A percentile compares a stretch with the other conserved stretches of the same genome.
Conservation (phyloP, 2,888 invertebrate species). For the Hylaea fasciaria region DNA sequence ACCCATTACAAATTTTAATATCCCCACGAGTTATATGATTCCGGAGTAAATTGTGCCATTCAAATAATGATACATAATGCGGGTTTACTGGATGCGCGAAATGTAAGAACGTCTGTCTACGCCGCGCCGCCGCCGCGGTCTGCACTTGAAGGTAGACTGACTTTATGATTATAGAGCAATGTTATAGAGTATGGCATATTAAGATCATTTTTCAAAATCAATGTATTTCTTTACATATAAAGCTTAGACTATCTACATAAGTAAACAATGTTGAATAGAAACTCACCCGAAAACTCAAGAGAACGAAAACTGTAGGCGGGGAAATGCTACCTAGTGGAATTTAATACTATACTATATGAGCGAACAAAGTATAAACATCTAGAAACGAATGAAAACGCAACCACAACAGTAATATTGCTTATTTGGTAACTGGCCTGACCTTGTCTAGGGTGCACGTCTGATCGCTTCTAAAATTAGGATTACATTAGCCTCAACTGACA, state of each 20-base stretch:
- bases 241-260: not conserved
- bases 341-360: no score
- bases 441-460: slow-evolving; percentile 6
- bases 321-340: no score
- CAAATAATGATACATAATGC: slow-evolving; percentile 81
- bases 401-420: no score
- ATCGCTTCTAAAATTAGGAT: slow-evolving; percentile 17
- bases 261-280: no score
- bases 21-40: slow-evolving; percentile 71
- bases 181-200: slow-evolving; percentile 20
- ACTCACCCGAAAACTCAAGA: no score
- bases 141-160: slow-evolving; percentile 45
- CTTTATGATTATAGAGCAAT: slow-evolving; percentile 35
- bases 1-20: slow-evolving; percentile 75
- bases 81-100: slow-evolving; percentile 67
- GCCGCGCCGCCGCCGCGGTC: slow-evolving; percentile 41
- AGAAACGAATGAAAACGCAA: no score
- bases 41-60: slow-evolving; percentile 79
- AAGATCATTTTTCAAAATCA: slow-evolving; percentile 21
- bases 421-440: slow-evolving; percentile 5
- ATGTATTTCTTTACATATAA: not conserved
- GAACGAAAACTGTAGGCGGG: no score
- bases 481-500: slow-evolving; percentile 28
- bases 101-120: slow-evolving; percentile 45
- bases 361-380: no score